Conservation (phyloP, 1,140 invertebrate species). For the Lucilia sericata region DNA sequence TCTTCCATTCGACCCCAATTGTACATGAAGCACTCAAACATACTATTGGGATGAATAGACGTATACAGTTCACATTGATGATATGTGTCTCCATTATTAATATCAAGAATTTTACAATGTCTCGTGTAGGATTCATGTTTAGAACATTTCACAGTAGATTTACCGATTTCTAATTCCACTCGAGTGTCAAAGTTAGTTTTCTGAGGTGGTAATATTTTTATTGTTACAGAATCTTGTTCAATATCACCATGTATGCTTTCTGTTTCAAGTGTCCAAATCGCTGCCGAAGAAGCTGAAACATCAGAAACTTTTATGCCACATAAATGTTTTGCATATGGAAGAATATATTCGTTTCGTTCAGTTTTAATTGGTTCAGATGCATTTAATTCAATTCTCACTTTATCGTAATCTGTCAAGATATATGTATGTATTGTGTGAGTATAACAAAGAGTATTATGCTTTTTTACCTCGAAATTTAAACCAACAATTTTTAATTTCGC, state of each 20-base stretch:
- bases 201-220: slow-evolving; percentile 34
- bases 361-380: slow-evolving; percentile 39
- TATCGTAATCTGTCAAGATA: slow-evolving; percentile 41
- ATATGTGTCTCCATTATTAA: slow-evolving; percentile 31
- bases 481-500: slow-evolving; percentile 48
- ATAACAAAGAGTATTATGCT: neutral
- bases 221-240: slow-evolving; percentile 23
- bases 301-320: slow-evolving; percentile 48
- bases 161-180: slow-evolving; percentile 42
- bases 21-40: slow-evolving; percentile 46
- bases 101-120: slow-evolving; percentile 49
- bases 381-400: slow-evolving; percentile 45
- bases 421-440: neutral
- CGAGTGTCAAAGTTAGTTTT: slow-evolving; percentile 47
- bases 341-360: slow-evolving; percentile 31
- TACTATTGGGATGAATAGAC: slow-evolving; percentile 40
- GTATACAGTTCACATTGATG: slow-evolving; percentile 45
- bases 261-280: slow-evolving; percentile 43
- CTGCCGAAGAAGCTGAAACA: slow-evolving; percentile 32
- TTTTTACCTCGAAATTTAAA: slow-evolving; percentile 47
- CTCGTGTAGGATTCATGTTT: slow-evolving; percentile 22
- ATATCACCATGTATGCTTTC: slow-evolving; percentile 45
- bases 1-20: slow-evolving; percentile 47
- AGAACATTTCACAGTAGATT: slow-evolving; percentile 42
- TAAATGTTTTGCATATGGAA: slow-evolving; percentile 36